Evolutionary conservation across 2,113 vertebrate species (phyloP), one percentile per base, ranked within the genome.

Genomic region (Dolichotis patagonum): DNA sequence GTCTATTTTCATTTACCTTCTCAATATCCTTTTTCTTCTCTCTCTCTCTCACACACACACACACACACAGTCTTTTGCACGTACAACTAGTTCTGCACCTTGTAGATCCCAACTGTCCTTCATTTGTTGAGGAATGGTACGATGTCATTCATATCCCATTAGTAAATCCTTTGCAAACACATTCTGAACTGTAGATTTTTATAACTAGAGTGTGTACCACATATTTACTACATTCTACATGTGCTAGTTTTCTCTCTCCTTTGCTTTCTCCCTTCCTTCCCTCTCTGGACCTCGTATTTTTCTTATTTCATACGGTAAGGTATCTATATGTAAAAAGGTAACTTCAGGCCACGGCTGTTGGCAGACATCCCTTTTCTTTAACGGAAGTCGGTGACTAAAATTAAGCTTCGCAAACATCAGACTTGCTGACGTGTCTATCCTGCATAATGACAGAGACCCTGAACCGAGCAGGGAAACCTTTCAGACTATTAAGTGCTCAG

Each of bases 341-440:
- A 96, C 96, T 85, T 90, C 71, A 95, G 95, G 87, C 77, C 84
- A 85, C 20, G 20, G 54, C 71, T 73, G 52, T 65, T 88, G 75
- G 93, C 95, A 95, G 30, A 97, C 43, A 60, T 96, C 56, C 73
- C 65, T 96, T 95, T 56, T 91, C 49, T 94, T 93, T 75, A 85
- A 95, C n/a, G 90, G 71, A 97, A 95, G 88, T 90, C 94, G 54
- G 62, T 75, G 49, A 96, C 91, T 97, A 95, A 97, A 98, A 94
- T 94, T 96, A 96, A 95, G 84, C 49, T 32, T 77, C 80, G 62
- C 49, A 84, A 90, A 90, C 92, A 97, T 95, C 86, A 84, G 95
- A 95, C 88, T 95, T 86, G 87, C 96, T 90, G 82, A 96, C 1
- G 9, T 95, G 73, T 46, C 30, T 80, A 13, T 84, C 52, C 62